Percentiles rank a stretch among this genome's conserved stretches.
These are phyloP conservation scores for Anorthoa munda DNA, from an alignment of 2,888 invertebrate species.

Conservation along the genomic window DNA sequence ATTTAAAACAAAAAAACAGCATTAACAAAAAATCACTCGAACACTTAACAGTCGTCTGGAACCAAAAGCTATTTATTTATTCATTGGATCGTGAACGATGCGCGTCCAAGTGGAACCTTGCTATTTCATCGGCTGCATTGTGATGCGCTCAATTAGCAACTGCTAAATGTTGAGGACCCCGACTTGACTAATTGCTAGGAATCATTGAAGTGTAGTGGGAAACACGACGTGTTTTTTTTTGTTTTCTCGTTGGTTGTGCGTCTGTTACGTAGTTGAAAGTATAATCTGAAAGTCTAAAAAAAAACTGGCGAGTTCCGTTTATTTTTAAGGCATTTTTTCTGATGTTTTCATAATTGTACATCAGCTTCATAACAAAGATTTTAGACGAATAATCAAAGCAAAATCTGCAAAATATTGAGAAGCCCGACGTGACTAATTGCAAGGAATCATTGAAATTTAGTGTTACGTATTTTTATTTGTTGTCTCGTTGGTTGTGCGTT, in stretches of 20 bases:
- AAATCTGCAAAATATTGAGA: not conserved
- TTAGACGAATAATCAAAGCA: too few species aligned
- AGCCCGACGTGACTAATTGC: not conserved
- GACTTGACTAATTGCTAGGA: slow-evolving; percentile 71
- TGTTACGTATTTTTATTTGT: slow-evolving; percentile 6
- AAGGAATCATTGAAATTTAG: not conserved
- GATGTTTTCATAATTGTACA: too few species aligned
- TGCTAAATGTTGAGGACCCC: slow-evolving; percentile 64
- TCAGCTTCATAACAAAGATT: too few species aligned
- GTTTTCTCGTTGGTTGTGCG: not conserved
- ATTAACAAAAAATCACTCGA: slow-evolving; percentile 64
- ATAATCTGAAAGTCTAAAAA: not conserved
- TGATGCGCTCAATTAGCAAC: slow-evolving; percentile 84
- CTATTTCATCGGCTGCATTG: slow-evolving; percentile 81
- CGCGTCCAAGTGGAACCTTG: slow-evolving; percentile 80
- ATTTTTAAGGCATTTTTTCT: not conserved
- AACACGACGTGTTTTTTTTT: slow-evolving; percentile 59
- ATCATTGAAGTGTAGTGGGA: slow-evolving; percentile 64
- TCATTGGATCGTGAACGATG: slow-evolving; percentile 82
- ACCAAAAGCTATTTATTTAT: slow-evolving; percentile 85
- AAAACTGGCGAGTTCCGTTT: not conserved
- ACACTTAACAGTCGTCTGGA: slow-evolving; percentile 66
- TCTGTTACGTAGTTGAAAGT: not conserved
- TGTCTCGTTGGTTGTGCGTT: not conserved
- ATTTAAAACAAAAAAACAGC: slow-evolving; percentile 48